Evolutionary conservation across 2,888 invertebrate genomes (phyloP), one percentile per base, ranked within the genome.

Genomic region (Megaustenia siamemsis): DNA sequence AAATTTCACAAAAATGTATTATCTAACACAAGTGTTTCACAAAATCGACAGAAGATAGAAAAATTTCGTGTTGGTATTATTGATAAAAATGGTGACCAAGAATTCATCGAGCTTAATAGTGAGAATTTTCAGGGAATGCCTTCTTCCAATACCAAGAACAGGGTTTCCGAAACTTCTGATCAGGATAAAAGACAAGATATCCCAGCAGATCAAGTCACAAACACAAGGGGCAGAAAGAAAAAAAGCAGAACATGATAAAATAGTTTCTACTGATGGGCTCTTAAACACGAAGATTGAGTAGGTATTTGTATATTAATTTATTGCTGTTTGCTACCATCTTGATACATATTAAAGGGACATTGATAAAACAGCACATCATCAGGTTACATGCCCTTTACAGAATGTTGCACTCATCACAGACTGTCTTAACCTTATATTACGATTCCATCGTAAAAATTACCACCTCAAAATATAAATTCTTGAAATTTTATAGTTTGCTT

Each of bases 21-120:
- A n/a, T 75, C 56, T 15, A 40, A 68, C 35, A 5, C 75, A 5
- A 40, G n/a, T 12, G 5, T 43, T n/a, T 68, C 73, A 38, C 43
- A 28, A 6, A 82, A 38, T 69, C 73, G 24, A 40, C 28, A 63
- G 1, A 60, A 53, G 28, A 18, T 45, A 15, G 79, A 69, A 38
- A 84, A 79, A 28, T 84, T 84, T 24, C 49, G 83, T 40, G 35
- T 84, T n/a, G 80, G 75, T 18, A 84, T 84, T 66, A 43, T 84
- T 2, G 66, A 81, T 43, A 84, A 81, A 49, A 73, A 84, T 84
- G 84, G 84, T 75, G 38, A 24, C 10, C 69, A 84, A 76, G 71
- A 84, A 68, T n/a, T 84, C 43, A 84, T 84, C 24, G 84, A 84
- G 40, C 56, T 84, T n/a, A 75, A 71, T 28, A 75, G 79, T 75